A percentile compares a stretch with the other conserved stretches of the same genome.
Conservation (phyloP, 2,888 invertebrate species). For the Elaeidobius kamerunicus region DNA sequence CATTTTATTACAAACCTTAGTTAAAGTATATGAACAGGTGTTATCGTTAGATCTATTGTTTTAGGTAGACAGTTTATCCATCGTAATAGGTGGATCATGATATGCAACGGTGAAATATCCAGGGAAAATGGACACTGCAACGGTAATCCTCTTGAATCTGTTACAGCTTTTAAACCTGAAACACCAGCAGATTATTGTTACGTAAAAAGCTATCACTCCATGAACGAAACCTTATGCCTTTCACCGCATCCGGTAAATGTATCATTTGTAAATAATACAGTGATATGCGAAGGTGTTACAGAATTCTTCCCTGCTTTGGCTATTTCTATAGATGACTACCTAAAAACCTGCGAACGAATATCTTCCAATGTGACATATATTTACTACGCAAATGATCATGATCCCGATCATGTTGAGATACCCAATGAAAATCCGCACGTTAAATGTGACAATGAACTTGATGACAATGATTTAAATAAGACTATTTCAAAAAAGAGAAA, state of each 20-base stretch:
- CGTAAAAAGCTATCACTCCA: slow-evolving; percentile 25
- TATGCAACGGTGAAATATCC: slow-evolving; percentile 27
- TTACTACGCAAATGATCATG: slow-evolving; percentile 25
- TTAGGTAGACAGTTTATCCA: slow-evolving; percentile 28
- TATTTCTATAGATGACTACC: slow-evolving; percentile 25
- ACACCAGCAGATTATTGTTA: slow-evolving; percentile 25
- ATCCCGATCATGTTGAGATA: slow-evolving; percentile 28
- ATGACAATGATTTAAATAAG: slow-evolving; percentile 5
- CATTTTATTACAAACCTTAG: no score
- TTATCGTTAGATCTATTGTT: no score
- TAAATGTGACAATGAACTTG: slow-evolving; percentile 22
- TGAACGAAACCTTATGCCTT: slow-evolving; percentile 29
- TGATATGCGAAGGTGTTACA: slow-evolving; percentile 18
- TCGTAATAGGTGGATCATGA: slow-evolving; percentile 29
- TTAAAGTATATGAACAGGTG: no score
- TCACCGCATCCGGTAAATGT: slow-evolving; percentile 29
- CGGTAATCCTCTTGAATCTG: slow-evolving; percentile 26
- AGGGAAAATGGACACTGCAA: slow-evolving; percentile 30
- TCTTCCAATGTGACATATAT: slow-evolving; percentile 26
- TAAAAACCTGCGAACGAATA: slow-evolving; percentile 22
- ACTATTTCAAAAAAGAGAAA: background rate
- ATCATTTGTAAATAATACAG: slow-evolving; percentile 22
- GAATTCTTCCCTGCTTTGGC: slow-evolving; percentile 23
- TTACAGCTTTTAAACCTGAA: slow-evolving; percentile 27
- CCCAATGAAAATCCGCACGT: slow-evolving; percentile 26